Conservation (phyloP, 2,113 vertebrate genomes). For the Myrmophylax atrothorax region DNA sequence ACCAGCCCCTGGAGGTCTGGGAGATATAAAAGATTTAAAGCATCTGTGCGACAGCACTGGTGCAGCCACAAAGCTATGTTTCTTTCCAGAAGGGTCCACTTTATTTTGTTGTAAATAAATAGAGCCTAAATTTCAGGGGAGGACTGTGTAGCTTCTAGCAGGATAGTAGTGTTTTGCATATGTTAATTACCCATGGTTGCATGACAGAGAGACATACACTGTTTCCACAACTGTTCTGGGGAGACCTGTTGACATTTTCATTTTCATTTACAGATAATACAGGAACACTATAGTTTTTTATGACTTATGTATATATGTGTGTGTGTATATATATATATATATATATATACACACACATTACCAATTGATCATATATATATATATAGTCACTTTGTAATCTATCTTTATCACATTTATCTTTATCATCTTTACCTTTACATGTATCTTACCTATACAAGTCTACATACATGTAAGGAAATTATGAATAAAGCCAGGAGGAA, state of each 20-base stretch:
- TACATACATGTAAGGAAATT: background rate
- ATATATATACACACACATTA: background rate
- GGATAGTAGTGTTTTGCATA: conserved; percentile 82
- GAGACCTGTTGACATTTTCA: conserved; percentile 71
- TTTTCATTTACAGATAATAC: conserved; percentile 50
- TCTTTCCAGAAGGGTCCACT: conserved; percentile 87
- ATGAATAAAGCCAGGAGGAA: background rate
- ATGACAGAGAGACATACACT: conserved; percentile 67
- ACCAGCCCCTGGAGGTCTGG: conserved; percentile 85
- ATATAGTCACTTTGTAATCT: background rate
- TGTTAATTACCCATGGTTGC: conserved; percentile 77
- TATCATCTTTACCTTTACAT: background rate
- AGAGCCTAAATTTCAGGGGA: conserved; percentile 80
- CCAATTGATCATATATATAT: background rate
- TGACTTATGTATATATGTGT: background rate
- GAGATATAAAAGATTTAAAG: conserved; percentile 91
- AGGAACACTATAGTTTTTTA: conserved; percentile 33
- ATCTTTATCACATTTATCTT: background rate
- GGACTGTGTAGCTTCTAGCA: conserved; percentile 81
- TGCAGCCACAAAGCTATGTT: conserved; percentile 83
- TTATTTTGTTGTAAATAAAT: conserved; percentile 89
- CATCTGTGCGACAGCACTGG: conserved; percentile 78
- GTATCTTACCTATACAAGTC: background rate
- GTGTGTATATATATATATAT: background rate
- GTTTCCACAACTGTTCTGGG: conserved; percentile 70